Evolutionary conservation across 2,113 vertebrate genomes (phyloP).

Genomic region (Amphiprion ocellaris): DNA sequence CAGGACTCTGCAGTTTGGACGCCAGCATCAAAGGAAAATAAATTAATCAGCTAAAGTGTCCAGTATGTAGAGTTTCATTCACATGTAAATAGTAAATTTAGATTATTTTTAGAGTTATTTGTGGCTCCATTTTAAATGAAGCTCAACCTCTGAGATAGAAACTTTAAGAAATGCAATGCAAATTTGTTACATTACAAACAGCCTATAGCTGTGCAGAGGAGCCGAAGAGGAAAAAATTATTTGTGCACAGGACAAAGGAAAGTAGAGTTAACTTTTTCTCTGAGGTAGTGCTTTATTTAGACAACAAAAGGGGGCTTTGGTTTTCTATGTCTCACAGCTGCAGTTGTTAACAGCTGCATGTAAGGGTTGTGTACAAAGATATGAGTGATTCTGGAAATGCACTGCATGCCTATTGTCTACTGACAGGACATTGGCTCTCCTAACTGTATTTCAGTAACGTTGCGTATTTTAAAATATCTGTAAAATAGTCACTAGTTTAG

Average conservation of each 20-base stretch:
- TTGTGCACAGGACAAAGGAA: not conserved
- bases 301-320: not conserved
- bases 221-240: too few relatives aligned
- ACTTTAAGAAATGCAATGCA: conserved; percentile 26
- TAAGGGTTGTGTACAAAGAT: conserved; percentile 62
- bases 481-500: conserved; percentile 52
- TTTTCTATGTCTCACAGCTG: conserved; percentile 63
- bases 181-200: conserved; percentile 23
- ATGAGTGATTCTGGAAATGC: conserved; percentile 73
- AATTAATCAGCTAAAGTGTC: conserved; percentile 40
- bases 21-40: conserved; percentile 35
- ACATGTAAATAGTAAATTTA: conserved; percentile 71
- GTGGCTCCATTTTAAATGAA: conserved; percentile 43
- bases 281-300: conserved; percentile 48
- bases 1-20: conserved; percentile 65
- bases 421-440: conserved; percentile 64
- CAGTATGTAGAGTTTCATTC: conserved; percentile 40
- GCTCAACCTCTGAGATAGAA: conserved; percentile 36
- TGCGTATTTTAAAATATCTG: conserved; percentile 61
- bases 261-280: conserved; percentile 2
- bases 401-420: conserved; percentile 78
- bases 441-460: conserved; percentile 60
- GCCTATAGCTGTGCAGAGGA: conserved; percentile 11
- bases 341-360: conserved; percentile 68
- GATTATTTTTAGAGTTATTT: conserved; percentile 61